Conservation (phyloP, 2,888 invertebrate genomes). For the Mythimna impura region DNA sequence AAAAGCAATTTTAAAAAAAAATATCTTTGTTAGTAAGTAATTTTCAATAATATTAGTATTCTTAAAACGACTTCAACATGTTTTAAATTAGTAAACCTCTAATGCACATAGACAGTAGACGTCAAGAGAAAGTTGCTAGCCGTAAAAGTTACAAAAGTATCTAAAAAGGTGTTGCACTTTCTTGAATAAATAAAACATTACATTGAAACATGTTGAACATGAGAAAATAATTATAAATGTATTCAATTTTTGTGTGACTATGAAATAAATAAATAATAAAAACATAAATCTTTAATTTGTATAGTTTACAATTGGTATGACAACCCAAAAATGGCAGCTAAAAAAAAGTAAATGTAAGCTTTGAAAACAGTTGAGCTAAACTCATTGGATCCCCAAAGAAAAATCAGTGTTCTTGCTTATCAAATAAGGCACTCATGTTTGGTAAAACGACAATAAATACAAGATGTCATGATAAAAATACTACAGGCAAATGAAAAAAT, state of each 20-base stretch:
- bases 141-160: conserved; percentile 68
- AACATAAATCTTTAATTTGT: conserved; percentile 75
- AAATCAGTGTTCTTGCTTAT: not conserved
- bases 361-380: not conserved
- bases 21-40: conserved; percentile 64
- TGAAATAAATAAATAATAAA: conserved; percentile 79
- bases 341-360: conserved; percentile 10
- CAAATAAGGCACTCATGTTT: not conserved
- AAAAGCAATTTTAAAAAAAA: conserved; percentile 63
- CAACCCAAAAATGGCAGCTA: conserved; percentile 37
- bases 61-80: conserved; percentile 77
- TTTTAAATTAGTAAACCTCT: conserved; percentile 73
- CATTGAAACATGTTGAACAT: conserved; percentile 82
- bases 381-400: conserved; percentile 4
- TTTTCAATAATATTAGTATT: conserved; percentile 72
- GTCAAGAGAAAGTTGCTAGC: conserved; percentile 59
- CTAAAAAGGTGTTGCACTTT: conserved; percentile 69
- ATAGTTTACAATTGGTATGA: conserved; percentile 61
- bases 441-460: conserved; percentile 5
- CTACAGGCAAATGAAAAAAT: not conserved
- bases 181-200: conserved; percentile 59
- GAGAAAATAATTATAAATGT: conserved; percentile 75
- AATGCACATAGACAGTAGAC: conserved; percentile 66
- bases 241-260: conserved; percentile 83
- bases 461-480: not conserved